Conservation (phyloP, 35 echinoderm and acorn worm species). For the Amphiura filiformis region DNA sequence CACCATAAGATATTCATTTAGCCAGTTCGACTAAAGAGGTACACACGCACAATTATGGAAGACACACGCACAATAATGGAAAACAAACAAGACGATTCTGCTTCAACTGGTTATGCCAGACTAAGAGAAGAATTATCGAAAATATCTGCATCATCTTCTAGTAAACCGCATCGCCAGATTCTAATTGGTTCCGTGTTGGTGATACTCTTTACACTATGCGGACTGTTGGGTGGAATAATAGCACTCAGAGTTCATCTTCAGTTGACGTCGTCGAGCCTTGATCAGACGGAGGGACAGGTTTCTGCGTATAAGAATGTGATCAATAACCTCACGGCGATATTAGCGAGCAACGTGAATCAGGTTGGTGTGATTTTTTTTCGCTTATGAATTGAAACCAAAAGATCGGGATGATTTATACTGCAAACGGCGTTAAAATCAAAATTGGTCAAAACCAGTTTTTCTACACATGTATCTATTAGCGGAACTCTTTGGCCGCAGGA, state of each 20-base stretch:
- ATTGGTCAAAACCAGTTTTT: no score
- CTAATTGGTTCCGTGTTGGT: neutral
- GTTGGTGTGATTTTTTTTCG: no score
- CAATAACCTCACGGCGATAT: neutral
- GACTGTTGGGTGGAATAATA: neutral
- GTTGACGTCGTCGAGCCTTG: neutral
- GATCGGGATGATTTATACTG: no score
- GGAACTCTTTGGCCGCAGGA: no score
- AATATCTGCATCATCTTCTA: neutral
- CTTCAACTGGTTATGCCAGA: neutral
- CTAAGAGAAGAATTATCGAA: neutral
- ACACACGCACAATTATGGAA: neutral
- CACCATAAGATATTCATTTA: no score
- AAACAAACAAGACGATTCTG: neutral
- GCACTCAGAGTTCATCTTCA: neutral
- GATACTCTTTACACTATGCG: neutral
- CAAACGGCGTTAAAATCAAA: no score
- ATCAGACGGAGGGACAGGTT: neutral
- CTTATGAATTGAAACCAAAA: no score
- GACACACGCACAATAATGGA: neutral
- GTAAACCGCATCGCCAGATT: neutral
- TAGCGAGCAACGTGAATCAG: neutral
- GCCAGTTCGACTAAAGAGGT: no score
- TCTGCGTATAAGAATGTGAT: neutral
- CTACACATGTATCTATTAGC: no score